Evolutionary conservation across 2,113 vertebrate genomes (phyloP), one percentile per base, ranked within the genome.

Genomic region (Lagenorhynchus albirostris): DNA sequence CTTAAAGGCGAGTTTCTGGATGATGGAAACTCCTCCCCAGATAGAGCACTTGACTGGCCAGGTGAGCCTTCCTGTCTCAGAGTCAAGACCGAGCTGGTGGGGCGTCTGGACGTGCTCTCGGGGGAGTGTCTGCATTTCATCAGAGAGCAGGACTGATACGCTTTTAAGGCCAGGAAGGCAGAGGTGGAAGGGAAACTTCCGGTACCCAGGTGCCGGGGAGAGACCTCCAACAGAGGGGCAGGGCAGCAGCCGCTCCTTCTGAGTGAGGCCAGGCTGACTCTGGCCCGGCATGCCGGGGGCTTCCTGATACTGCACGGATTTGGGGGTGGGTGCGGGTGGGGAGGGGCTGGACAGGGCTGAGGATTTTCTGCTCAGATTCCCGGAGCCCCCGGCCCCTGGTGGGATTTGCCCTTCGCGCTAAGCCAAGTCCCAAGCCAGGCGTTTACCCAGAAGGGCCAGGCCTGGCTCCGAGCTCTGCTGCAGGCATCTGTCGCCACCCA

Each of bases 401-500:
- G 95, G 91, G 44, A 67, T 80, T 55, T 5, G 60, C 50, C 82
- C 68, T 91, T 88, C 88, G 29, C 29, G 38, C 63, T 26, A 85
- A 74, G 23, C 71, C 44, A 26, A 71, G 79, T 29, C 92, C 71
- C 79, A 47, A 93, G 92, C 87, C 89, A 53, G 23, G 84, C n/a
- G 1, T 86, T 62, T 73, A 20, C 97, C 91, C 44, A 97, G 94
- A 92, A 95, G 31, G 53, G 96, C 97, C 92, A 71, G 84, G 93
- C 68, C 81, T 96, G 93, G 97, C 94, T 77, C 86, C 41, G 89
- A 97, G 74, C 96, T 97, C 38, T 89, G 58, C 80, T 95, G 91
- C 82, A 84, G 98, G 81, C 98, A 98, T 98, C 98, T 98, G 98
- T 98, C 98, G 20, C 98, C 98, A 92, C 98, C 98, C 96, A 98